A percentile compares a stretch with the other conserved stretches of the same genome.
Evolutionary conservation across 2,113 vertebrate genomes (phyloP).

Genomic region (Malaclemys terrapin): DNA sequence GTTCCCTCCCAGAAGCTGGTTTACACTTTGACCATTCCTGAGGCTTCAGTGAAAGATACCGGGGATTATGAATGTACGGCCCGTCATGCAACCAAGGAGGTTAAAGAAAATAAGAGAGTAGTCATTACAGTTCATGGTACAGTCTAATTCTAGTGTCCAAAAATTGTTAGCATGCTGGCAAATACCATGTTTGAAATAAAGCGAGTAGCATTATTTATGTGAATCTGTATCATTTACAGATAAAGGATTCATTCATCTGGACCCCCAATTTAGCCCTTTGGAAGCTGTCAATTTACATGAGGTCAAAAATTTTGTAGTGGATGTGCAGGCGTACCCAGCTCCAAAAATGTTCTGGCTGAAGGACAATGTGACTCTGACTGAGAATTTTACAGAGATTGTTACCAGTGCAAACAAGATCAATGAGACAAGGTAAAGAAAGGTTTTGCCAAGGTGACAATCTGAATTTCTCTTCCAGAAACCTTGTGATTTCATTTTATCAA

Average conservation of each 20-base stretch:
- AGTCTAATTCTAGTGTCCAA: constrained; percentile 45
- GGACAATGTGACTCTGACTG: constrained; percentile 86
- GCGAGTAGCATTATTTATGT: neutral
- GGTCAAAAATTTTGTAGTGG: constrained; percentile 88
- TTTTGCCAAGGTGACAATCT: neutral
- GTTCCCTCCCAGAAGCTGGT: constrained; percentile 80
- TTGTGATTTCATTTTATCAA: neutral
- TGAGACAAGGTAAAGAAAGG: constrained; percentile 88
- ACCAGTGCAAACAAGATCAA: constrained; percentile 82
- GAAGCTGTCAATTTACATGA: constrained; percentile 93
- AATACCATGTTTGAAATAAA: neutral
- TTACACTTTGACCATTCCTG: constrained; percentile 90
- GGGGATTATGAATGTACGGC: constrained; percentile 94
- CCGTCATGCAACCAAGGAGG: constrained; percentile 86
- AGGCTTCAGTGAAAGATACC: constrained; percentile 92
- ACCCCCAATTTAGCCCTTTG: constrained; percentile 80
- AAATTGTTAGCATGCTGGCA: neutral
- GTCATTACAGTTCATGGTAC: constrained; percentile 91
- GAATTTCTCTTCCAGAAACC: neutral
- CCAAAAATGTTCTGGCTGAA: constrained; percentile 93
- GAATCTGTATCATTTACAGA: constrained; percentile 80
- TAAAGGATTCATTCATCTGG: constrained; percentile 86
- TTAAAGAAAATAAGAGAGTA: constrained; percentile 88
- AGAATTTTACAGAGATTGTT: constrained; percentile 92
- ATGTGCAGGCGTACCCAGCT: constrained; percentile 87